phyloP scores from a whole-genome alignment of 2,113 vertebrate genomes.

The Microtus pennsylvanicus region DNA sequence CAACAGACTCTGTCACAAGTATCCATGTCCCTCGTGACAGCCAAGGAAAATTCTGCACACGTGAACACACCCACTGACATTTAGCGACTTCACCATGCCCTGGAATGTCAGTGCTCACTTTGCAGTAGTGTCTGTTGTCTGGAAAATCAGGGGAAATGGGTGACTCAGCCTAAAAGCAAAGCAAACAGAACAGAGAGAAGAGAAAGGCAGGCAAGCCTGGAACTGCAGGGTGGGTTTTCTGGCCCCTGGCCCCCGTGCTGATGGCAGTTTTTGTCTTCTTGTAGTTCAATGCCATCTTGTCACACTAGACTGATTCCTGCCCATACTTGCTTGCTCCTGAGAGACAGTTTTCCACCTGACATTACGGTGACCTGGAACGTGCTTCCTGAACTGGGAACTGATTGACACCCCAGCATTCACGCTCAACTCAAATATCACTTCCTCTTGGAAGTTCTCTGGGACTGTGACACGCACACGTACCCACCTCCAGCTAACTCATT shows the following conservation, averaged over 20 bases:
- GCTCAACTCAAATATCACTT: background rate
- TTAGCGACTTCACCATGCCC: background rate
- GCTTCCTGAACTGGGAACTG: background rate
- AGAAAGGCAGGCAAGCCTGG: background rate
- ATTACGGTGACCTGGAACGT: background rate
- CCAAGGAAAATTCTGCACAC: background rate
- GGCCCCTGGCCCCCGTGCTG: background rate
- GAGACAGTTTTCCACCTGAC: background rate
- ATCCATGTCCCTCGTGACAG: background rate
- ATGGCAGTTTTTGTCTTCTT: background rate
- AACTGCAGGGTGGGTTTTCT: background rate
- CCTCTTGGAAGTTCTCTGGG: conserved; percentile 7
- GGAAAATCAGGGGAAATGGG: background rate
- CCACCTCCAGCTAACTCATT: background rate
- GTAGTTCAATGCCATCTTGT: background rate
- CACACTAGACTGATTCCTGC: background rate
- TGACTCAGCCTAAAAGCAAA: conserved; percentile 24
- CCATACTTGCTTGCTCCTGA: background rate
- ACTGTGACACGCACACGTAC: background rate
- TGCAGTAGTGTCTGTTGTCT: background rate
- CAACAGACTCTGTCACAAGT: background rate
- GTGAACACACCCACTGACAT: background rate
- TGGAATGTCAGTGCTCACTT: background rate
- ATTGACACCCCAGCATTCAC: background rate
- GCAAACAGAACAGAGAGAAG: background rate